Evolutionary conservation across 2,888 invertebrate species (phyloP).

Genomic region (Agonum fuliginosum): DNA sequence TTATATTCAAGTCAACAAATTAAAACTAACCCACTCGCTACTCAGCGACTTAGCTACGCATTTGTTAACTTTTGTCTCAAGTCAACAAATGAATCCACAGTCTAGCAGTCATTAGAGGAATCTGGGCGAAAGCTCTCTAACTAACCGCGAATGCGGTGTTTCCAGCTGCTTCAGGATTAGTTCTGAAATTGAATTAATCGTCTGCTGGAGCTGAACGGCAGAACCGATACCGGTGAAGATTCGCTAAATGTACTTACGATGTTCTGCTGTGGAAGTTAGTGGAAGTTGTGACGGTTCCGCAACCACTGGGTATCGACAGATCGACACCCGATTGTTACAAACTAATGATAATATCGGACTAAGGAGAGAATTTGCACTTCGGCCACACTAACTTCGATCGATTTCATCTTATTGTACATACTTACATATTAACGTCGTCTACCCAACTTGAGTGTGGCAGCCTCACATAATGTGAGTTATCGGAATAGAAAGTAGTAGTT

Average conservation of each 20-base stretch:
- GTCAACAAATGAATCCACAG: not conserved
- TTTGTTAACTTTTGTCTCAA: too few relatives aligned
- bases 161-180: not conserved
- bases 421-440: too few relatives aligned
- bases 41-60: too few relatives aligned
- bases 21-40: too few relatives aligned
- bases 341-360: not conserved
- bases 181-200: conserved; percentile 24
- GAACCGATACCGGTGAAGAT: not conserved
- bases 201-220: not conserved
- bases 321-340: too few relatives aligned
- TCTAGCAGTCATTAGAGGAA: not conserved
- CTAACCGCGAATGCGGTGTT: not conserved
- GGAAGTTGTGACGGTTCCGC: not conserved
- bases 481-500: too few relatives aligned
- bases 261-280: not conserved
- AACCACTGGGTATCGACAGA: not conserved
- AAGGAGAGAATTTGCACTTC: too few relatives aligned
- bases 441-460: too few relatives aligned
- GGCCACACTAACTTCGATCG: too few relatives aligned
- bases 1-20: too few relatives aligned
- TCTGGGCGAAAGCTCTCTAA: not conserved
- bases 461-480: too few relatives aligned
- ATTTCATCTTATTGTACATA: too few relatives aligned
- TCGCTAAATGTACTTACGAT: conserved; percentile 27